Evolutionary conservation across 2,797 vertebrate species (phyloP).

Genomic region (Thunnus albacares): DNA sequence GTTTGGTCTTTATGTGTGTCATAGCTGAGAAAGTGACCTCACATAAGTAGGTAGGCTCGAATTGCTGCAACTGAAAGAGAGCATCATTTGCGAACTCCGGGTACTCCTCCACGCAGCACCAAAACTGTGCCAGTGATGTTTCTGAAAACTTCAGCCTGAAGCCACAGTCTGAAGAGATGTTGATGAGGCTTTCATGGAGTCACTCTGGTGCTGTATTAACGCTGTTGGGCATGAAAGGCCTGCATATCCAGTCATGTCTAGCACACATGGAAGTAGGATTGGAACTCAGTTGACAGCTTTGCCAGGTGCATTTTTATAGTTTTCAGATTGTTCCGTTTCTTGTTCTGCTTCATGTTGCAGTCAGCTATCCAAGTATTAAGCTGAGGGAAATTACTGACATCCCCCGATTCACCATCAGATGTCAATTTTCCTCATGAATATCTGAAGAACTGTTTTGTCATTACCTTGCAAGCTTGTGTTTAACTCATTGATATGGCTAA

Average conservation of each 20-base stretch:
- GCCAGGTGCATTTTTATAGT: no score
- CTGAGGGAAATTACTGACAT: neutral
- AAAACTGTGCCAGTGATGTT: neutral
- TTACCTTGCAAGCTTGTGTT: neutral
- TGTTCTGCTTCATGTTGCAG: neutral
- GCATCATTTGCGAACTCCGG: neutral
- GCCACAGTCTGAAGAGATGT: no score
- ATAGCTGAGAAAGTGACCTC: neutral
- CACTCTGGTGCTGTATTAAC: neutral
- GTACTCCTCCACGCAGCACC: neutral
- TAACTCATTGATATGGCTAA: neutral
- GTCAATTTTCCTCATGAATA: neutral
- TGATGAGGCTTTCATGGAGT: neutral
- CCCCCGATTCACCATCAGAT: neutral
- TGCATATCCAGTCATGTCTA: no score
- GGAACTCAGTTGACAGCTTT: no score
- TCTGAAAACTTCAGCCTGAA: no score
- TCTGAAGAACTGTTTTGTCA: no score
- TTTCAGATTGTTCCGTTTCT: neutral
- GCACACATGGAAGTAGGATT: neutral
- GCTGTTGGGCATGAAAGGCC: no score
- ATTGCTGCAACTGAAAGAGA: neutral
- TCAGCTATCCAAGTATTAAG: neutral
- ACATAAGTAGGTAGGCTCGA: neutral
- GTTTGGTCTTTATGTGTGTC: neutral